Conservation (phyloP, 64 coral and sea anemone genomes). For the Montipora capricornis region DNA sequence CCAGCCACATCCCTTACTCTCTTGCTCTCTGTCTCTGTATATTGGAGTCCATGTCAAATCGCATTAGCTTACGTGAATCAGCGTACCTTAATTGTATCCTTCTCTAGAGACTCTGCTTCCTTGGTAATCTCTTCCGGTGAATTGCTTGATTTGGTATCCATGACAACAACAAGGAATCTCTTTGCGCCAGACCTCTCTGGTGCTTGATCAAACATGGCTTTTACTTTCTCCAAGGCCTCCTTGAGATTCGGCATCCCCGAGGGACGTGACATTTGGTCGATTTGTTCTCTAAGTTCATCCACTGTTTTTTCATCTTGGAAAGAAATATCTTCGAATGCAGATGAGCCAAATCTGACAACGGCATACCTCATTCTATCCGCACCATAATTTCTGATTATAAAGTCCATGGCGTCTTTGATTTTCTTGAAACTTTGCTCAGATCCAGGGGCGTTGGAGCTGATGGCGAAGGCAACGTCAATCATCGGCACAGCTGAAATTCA, state of each 20-base stretch:
- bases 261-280: slow-evolving; percentile 15
- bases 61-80: background rate
- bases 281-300: slow-evolving; percentile 50
- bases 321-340: slow-evolving; percentile 30
- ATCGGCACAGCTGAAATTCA: slow-evolving; percentile 37
- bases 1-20: too few relatives aligned
- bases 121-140: slow-evolving; percentile 3
- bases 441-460: slow-evolving; percentile 68
- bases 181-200: slow-evolving; percentile 45
- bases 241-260: slow-evolving; percentile 26
- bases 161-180: slow-evolving; percentile 60
- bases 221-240: slow-evolving; percentile 42
- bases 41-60: too few relatives aligned
- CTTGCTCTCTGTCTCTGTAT: too few relatives aligned
- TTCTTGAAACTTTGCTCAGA: slow-evolving; percentile 71
- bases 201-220: slow-evolving; percentile 29
- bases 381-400: slow-evolving; percentile 76
- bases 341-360: slow-evolving; percentile 62
- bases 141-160: slow-evolving; percentile 48
- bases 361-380: slow-evolving; percentile 75
- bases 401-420: slow-evolving; percentile 78
- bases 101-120: slow-evolving; percentile 3
- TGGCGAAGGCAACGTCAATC: slow-evolving; percentile 80
- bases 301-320: slow-evolving; percentile 56
- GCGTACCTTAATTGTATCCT: slow-evolving; percentile 31